Percentiles rank a stretch among this genome's conserved stretches.
These are phyloP conservation scores for Leucophora obtusa DNA, from an alignment of 2,888 invertebrate species.

Conservation along the genomic window DNA sequence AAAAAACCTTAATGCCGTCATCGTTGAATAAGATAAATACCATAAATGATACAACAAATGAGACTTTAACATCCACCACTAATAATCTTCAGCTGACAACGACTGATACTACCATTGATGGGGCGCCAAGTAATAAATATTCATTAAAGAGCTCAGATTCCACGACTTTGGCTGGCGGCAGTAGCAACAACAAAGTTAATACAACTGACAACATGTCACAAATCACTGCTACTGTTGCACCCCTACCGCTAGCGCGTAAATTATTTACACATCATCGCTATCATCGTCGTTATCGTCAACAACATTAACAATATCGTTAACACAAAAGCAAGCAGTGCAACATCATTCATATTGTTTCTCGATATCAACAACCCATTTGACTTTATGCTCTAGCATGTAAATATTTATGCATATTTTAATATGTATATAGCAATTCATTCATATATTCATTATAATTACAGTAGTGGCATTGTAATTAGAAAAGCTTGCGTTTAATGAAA, in stretches of 20 bases:
- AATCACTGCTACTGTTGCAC: conserved; percentile 25
- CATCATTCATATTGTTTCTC: conserved; percentile 40
- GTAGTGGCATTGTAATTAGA: background rate
- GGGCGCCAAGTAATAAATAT: background rate
- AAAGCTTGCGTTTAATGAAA: background rate
- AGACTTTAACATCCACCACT: background rate
- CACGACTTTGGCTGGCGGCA: background rate
- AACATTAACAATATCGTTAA: conserved; percentile 54
- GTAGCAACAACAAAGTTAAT: conserved; percentile 4
- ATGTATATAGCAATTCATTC: conserved; percentile 1
- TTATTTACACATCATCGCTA: conserved; percentile 39
- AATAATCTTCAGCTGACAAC: background rate
- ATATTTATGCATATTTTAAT: background rate
- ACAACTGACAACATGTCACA: conserved; percentile 17
- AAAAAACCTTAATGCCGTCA: background rate
- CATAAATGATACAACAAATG: conserved; percentile 1
- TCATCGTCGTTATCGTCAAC: conserved; percentile 10
- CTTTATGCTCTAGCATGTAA: background rate
- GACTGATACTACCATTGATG: background rate
- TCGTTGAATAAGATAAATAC: background rate
- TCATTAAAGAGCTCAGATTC: background rate
- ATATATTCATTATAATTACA: background rate
- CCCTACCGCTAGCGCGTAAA: conserved; percentile 59
- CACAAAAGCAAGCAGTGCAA: background rate
- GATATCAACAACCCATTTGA: conserved; percentile 29